Percentiles rank a stretch among this genome's conserved stretches.
phyloP scores from a whole-genome alignment of 2,113 vertebrate species.

The Podiceps cristatus region DNA sequence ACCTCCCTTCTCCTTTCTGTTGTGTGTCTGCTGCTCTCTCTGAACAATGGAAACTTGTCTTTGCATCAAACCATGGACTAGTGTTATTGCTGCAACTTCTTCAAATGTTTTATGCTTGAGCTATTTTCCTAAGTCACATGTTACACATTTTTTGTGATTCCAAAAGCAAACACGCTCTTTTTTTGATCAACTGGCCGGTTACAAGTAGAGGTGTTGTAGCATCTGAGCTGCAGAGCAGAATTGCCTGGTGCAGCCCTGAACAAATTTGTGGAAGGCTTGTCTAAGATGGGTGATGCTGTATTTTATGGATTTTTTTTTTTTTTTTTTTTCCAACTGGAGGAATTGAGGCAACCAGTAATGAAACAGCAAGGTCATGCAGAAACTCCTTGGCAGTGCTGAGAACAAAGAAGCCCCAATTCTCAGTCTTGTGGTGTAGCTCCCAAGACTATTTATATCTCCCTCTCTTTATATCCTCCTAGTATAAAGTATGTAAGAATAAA shows the following conservation, averaged over 20 bases:
- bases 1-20: not conserved
- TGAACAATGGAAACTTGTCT: not conserved
- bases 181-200: not conserved
- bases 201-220: not conserved
- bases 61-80: not conserved
- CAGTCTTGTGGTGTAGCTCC: not conserved
- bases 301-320: not conserved
- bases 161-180: not conserved
- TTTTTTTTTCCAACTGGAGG: not conserved
- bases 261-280: not conserved
- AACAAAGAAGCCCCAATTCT: not conserved
- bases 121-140: not conserved
- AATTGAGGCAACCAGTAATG: not conserved
- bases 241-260: not conserved
- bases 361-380: not conserved
- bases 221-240: not conserved
- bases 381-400: not conserved
- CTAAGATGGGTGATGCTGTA: accelerated
- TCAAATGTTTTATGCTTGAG: not conserved
- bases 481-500: not conserved
- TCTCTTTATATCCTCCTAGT: not conserved
- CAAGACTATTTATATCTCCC: not conserved
- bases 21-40: not conserved
- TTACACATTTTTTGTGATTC: not conserved
- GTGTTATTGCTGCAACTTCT: not conserved